Evolutionary conservation across 2,888 invertebrate genomes (phyloP).

Genomic region (Poecilobothrus nobilitatus): DNA sequence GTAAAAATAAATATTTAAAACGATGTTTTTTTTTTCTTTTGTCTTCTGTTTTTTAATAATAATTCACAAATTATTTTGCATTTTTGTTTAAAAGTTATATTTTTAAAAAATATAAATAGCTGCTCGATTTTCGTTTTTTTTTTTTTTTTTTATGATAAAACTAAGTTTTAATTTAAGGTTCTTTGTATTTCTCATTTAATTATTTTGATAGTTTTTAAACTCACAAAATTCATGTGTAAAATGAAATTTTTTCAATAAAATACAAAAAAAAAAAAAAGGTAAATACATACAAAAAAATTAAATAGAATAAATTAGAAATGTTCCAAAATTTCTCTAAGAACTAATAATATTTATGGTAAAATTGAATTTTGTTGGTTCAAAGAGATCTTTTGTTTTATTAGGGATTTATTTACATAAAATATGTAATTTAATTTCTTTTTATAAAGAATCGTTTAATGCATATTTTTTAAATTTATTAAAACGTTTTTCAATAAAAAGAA

Average conservation of each 20-base stretch:
- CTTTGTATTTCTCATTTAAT: background rate
- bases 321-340: background rate
- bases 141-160: background rate
- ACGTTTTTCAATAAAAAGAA: conserved; percentile 4
- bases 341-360: background rate
- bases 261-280: background rate
- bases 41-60: no score
- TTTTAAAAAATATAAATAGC: background rate
- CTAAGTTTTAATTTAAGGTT: background rate
- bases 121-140: background rate
- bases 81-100: background rate
- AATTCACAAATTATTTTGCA: no score
- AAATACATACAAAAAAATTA: background rate
- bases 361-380: background rate
- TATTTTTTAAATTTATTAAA: background rate
- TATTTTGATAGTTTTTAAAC: background rate
- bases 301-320: background rate
- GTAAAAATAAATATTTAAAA: background rate
- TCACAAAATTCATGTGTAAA: background rate
- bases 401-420: background rate
- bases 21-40: background rate
- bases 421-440: background rate
- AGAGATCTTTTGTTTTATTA: background rate
- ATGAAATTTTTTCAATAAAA: background rate
- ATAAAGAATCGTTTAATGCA: background rate